phyloP scores from a whole-genome alignment of 2,113 vertebrate genomes.

The Tympanuchus pallidicinctus region DNA sequence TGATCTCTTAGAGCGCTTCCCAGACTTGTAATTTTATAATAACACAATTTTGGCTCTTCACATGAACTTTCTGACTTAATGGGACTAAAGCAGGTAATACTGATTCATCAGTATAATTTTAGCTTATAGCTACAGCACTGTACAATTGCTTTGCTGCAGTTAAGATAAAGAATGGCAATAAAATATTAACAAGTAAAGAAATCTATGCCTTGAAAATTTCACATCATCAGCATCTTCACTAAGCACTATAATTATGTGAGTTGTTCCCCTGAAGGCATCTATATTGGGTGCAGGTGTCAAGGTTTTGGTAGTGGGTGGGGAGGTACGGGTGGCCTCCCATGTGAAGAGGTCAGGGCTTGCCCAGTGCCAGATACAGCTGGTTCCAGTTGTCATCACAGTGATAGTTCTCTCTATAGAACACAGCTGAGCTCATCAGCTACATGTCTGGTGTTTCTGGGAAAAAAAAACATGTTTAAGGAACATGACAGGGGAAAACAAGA shows the following conservation, averaged over 20 bases:
- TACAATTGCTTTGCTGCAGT: neutral
- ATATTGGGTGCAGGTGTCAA: neutral
- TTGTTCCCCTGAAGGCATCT: neutral
- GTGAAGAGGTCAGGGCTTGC: neutral
- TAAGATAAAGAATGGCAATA: neutral
- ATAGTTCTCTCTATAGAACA: neutral
- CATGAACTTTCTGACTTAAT: neutral
- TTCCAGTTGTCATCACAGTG: neutral
- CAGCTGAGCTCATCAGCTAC: neutral
- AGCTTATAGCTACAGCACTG: neutral
- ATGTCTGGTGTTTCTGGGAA: neutral
- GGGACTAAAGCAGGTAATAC: neutral
- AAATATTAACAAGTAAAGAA: neutral
- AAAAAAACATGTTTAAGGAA: neutral
- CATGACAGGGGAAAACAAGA: neutral
- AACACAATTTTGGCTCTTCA: neutral
- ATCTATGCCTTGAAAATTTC: neutral
- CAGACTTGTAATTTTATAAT: neutral
- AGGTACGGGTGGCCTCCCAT: neutral
- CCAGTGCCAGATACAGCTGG: fast-evolving
- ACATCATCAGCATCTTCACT: neutral
- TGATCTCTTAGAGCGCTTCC: neutral
- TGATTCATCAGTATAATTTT: neutral
- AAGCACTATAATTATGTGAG: fast-evolving
- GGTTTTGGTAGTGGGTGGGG: neutral